Evolutionary conservation across 2,888 invertebrate species (phyloP), one percentile per base, ranked within the genome.

Genomic region (Thymelicus sylvestris): DNA sequence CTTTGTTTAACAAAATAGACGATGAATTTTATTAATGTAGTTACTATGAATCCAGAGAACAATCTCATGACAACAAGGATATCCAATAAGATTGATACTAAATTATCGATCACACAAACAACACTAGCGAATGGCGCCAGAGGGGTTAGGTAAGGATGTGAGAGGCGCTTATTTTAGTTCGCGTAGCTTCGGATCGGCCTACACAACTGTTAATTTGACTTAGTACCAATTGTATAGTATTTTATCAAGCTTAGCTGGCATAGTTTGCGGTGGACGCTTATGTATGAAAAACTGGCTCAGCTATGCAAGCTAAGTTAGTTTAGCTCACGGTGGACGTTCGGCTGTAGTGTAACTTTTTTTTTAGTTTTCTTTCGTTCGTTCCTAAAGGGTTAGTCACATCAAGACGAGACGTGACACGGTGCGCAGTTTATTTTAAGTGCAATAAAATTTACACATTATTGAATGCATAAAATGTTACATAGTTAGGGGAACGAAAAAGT

Each of bases 11-110:
- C 19, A 2, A 19, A 19, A 19, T 19, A 19, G 19, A 19, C 19
- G 19, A 44, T 44, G 44, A 44, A 44, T 7, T 7, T 44, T 44
- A 1, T 44, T 8, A 44, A 44, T 3, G 8, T 44, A 44, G 38
- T 39, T 60, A 38, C 6, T 59, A 7, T 39, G 57, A 15, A 1
- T 60, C 7, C n/a, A 13, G 70, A 73, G 24, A 71, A 67, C 73
- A 71, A 71, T 73, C 71, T 73, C 13, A 70, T 73, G 65, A 73
- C 66, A 66, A 63, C 57, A 66, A 70, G 69, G 66, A 69, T 66
- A 72, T 72, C 19, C 47, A 55, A 66, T 73, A 69, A 66, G 63
- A 66, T 44, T 66, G 55, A 70, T 66, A 73, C 69, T 19, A 66
- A 73, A 67, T 60, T 67, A 41, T 67, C 66, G 60, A 60, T 13